These are phyloP conservation scores for Chrysopa pallens DNA, from an alignment of 1,140 invertebrate species.

Conservation along the genomic window DNA sequence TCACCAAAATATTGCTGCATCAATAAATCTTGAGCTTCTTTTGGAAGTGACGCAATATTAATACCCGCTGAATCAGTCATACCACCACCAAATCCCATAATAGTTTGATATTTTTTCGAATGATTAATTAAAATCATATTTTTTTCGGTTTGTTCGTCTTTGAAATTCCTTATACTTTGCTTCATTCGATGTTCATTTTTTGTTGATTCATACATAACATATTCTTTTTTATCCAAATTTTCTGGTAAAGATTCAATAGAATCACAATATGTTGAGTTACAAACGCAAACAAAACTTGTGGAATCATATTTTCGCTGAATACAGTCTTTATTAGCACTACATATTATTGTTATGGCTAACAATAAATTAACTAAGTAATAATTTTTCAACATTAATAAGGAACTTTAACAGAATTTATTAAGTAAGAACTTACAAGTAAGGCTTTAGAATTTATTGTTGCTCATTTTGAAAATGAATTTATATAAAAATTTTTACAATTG, in stretches of 20 bases:
- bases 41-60: slow-evolving; percentile 42
- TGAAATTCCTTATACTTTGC: no score
- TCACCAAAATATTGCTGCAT: slow-evolving; percentile 33
- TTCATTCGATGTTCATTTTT: slow-evolving; percentile 21
- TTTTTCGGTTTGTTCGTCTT: no score
- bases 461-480: no score
- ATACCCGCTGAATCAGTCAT: slow-evolving; percentile 71
- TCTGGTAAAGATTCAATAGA: slow-evolving; percentile 25
- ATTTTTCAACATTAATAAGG: no score
- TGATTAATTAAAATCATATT: slow-evolving; percentile 14
- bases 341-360: no score
- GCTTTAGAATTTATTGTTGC: no score
- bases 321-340: no score
- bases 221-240: slow-evolving; percentile 19
- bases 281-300: slow-evolving; percentile 59
- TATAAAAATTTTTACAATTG: no score
- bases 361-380: no score
- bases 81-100: slow-evolving; percentile 70
- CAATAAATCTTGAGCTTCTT: slow-evolving; percentile 32
- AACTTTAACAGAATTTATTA: no score
- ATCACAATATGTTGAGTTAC: slow-evolving; percentile 71
- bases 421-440: no score
- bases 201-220: slow-evolving; percentile 35
- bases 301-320: slow-evolving; percentile 1
- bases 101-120: slow-evolving; percentile 29